These are phyloP conservation scores for Patiria pectinifera DNA, from an alignment of 53 echinoderm and acorn worm genomes.

Conservation along the genomic window DNA sequence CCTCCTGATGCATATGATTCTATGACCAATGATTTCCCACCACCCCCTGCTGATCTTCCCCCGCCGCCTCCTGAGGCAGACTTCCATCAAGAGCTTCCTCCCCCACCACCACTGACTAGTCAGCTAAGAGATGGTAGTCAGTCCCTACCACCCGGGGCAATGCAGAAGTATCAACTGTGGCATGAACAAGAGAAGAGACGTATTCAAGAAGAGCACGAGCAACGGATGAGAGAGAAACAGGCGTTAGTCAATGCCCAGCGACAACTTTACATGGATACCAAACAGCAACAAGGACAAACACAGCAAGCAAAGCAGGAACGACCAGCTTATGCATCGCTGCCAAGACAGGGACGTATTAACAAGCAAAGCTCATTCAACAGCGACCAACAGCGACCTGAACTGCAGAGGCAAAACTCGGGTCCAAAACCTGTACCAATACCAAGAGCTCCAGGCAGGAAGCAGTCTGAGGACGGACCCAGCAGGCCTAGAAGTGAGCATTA, in stretches of 20 bases:
- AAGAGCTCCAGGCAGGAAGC: conserved; percentile 71
- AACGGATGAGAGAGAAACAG: conserved; percentile 65
- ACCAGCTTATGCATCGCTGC: conserved; percentile 82
- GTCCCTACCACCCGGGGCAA: conserved; percentile 60
- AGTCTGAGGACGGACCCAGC: conserved; percentile 42
- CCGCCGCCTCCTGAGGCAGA: conserved; percentile 53
- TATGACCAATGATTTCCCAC: conserved; percentile 68
- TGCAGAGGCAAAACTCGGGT: conserved; percentile 84
- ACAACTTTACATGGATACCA: conserved; percentile 37
- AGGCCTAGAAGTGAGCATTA: conserved; percentile 50
- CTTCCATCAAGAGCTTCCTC: conserved; percentile 74
- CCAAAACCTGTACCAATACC: conserved; percentile 87
- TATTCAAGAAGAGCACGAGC: conserved; percentile 57
- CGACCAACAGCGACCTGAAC: conserved; percentile 71
- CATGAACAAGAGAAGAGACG: conserved; percentile 65
- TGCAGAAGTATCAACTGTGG: conserved; percentile 70
- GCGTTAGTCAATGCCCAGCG: conserved; percentile 33
- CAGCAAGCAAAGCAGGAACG: conserved; percentile 59
- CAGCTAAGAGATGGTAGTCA: conserved; percentile 36
- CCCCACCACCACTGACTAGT: conserved; percentile 64
- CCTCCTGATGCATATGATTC: conserved; percentile 46
- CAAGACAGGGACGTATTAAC: conserved; percentile 87
- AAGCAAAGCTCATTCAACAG: conserved; percentile 70
- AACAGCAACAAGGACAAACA: conserved; percentile 29
- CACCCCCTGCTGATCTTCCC: conserved; percentile 77